A percentile compares a stretch with the other conserved stretches of the same genome.
These are phyloP conservation scores for Nematolebias whitei DNA, from an alignment of 2,113 vertebrate genomes.

Conservation along the genomic window DNA sequence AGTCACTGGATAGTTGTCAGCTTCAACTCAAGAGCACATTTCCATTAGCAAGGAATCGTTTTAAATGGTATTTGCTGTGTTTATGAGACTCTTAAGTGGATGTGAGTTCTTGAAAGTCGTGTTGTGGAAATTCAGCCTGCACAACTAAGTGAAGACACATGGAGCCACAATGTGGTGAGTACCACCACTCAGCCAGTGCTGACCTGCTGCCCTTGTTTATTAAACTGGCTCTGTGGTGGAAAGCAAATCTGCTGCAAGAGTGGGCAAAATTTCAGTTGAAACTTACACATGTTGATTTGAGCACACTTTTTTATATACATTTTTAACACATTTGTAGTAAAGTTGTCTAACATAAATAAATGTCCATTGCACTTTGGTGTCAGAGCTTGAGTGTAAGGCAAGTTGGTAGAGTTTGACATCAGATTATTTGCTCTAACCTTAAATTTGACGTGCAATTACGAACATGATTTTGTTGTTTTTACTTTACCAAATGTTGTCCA, in stretches of 20 bases:
- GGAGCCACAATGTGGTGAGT: conserved; percentile 35
- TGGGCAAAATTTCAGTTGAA: background rate
- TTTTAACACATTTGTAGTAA: too few relatives aligned
- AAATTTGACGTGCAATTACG: background rate
- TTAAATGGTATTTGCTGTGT: conserved; percentile 53
- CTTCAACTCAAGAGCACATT: conserved; percentile 13
- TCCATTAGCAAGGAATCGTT: conserved; percentile 35
- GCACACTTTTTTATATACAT: background rate
- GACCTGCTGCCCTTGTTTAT: conserved; percentile 41
- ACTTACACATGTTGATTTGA: background rate
- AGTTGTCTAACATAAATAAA: background rate
- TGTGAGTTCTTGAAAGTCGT: conserved; percentile 39
- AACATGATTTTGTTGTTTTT: background rate
- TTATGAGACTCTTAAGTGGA: conserved; percentile 55
- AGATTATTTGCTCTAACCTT: background rate
- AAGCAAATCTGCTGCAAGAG: conserved; percentile 4
- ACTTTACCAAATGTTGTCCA: background rate
- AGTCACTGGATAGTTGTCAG: conserved; percentile 30
- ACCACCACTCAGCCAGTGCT: conserved; percentile 18
- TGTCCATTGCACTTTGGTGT: background rate
- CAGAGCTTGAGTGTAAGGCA: background rate
- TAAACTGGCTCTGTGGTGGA: conserved; percentile 17
- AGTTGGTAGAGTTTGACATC: background rate
- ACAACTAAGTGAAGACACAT: conserved; percentile 65
- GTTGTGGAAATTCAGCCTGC: conserved; percentile 61